A percentile compares a stretch with the other conserved stretches of the same genome.
These are phyloP conservation scores for Psophia crepitans DNA, from an alignment of 2,113 vertebrate genomes.

Conservation along the genomic window DNA sequence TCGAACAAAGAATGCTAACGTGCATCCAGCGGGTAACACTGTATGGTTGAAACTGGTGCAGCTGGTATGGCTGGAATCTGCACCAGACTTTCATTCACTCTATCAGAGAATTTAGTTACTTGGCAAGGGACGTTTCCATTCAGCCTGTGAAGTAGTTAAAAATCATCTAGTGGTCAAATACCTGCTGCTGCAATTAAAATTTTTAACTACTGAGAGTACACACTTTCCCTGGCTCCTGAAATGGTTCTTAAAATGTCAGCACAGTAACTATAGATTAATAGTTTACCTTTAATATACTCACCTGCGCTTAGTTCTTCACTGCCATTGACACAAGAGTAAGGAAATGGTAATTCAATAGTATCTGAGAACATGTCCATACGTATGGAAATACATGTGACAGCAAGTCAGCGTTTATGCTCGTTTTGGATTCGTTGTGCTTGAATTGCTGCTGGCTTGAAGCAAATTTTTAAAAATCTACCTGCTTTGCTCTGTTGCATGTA, in stretches of 20 bases:
- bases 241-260: not conserved
- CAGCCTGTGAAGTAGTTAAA: not conserved
- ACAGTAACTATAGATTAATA: not conserved
- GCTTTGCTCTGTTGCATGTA: not conserved
- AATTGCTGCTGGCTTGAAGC: not conserved
- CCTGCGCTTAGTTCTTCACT: not conserved
- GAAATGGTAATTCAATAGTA: not conserved
- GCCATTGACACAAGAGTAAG: not conserved
- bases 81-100: not conserved
- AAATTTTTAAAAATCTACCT: not conserved
- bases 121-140: not conserved
- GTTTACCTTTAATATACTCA: not conserved
- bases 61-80: not conserved
- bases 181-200: not conserved
- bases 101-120: not conserved
- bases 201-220: not conserved
- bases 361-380: not conserved
- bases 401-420: accelerated
- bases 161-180: not conserved
- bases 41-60: not conserved
- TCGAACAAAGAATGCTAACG: not conserved
- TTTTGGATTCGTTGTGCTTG: not conserved
- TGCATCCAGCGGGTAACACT: not conserved
- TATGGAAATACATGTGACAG: not conserved
- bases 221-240: not conserved